These are phyloP conservation scores for Pipra filicauda DNA, from an alignment of 2,113 vertebrate species.

Conservation along the genomic window DNA sequence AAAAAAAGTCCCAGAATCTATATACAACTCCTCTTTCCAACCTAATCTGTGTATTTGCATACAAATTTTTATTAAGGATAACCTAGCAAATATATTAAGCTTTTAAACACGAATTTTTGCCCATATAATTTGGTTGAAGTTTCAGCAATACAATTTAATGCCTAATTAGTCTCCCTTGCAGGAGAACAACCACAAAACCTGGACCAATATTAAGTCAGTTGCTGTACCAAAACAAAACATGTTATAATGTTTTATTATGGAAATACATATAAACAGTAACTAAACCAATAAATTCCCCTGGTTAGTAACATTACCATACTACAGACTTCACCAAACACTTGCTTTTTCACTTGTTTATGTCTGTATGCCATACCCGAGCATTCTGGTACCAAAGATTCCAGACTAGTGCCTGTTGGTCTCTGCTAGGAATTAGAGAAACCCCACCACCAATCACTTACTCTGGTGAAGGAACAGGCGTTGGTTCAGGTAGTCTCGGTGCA, in stretches of 20 bases:
- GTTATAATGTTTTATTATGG: not conserved
- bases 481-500: conserved; percentile 62
- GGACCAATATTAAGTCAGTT: not conserved
- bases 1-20: not conserved
- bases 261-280: not conserved
- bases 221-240: not conserved
- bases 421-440: not conserved
- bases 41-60: not conserved
- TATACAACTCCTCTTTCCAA: not conserved
- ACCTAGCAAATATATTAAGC: not conserved
- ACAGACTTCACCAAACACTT: not conserved
- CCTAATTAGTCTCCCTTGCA: not conserved
- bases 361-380: not conserved
- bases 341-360: not conserved
- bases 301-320: not conserved
- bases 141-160: not conserved
- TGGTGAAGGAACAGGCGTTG: conserved; percentile 67
- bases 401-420: not conserved
- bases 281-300: not conserved
- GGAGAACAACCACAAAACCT: not conserved
- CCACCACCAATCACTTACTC: conserved; percentile 76
- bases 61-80: not conserved
- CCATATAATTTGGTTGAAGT: not conserved
- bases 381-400: not conserved
- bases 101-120: not conserved